A percentile compares a stretch with the other conserved stretches of the same genome.
These are phyloP conservation scores for Danio kyathit DNA, from an alignment of 2,797 vertebrate species.

Conservation along the genomic window DNA sequence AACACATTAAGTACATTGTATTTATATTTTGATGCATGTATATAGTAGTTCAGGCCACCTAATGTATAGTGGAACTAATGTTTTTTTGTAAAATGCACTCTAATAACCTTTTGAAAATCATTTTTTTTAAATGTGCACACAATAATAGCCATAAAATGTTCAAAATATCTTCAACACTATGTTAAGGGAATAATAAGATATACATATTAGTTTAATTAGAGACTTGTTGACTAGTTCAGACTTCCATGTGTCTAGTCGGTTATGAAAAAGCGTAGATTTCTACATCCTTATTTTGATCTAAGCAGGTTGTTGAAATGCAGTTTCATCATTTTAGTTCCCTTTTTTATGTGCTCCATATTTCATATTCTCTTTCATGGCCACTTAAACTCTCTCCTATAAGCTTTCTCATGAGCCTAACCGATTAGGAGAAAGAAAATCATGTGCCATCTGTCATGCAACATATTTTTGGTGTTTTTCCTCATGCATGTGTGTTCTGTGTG, in stretches of 20 bases:
- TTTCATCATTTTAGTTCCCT: conserved; percentile 2
- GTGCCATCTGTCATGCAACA: conserved; percentile 7
- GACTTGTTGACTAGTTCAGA: neutral
- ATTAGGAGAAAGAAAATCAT: conserved; percentile 10
- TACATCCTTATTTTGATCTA: neutral
- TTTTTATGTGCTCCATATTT: conserved; percentile 21
- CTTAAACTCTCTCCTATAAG: neutral
- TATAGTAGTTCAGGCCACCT: too few species aligned
- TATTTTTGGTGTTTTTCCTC: conserved; percentile 5
- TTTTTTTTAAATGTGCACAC: too few species aligned
- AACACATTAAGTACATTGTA: too few species aligned
- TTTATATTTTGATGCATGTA: too few species aligned
- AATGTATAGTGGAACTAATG: too few species aligned
- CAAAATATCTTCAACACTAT: neutral
- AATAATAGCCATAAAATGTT: neutral
- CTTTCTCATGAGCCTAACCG: neutral
- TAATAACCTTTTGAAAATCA: too few species aligned
- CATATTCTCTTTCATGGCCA: neutral
- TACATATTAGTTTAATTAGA: neutral
- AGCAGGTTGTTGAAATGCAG: conserved; percentile 2
- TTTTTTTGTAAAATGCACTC: too few species aligned
- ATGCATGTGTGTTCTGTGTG: conserved; percentile 50
- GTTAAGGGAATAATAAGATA: neutral
- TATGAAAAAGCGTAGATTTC: neutral
- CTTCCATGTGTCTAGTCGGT: neutral